Base-by-base conservation (phyloP, 2,113 vertebrate genomes). In the Alouatta palliata region DNA sequence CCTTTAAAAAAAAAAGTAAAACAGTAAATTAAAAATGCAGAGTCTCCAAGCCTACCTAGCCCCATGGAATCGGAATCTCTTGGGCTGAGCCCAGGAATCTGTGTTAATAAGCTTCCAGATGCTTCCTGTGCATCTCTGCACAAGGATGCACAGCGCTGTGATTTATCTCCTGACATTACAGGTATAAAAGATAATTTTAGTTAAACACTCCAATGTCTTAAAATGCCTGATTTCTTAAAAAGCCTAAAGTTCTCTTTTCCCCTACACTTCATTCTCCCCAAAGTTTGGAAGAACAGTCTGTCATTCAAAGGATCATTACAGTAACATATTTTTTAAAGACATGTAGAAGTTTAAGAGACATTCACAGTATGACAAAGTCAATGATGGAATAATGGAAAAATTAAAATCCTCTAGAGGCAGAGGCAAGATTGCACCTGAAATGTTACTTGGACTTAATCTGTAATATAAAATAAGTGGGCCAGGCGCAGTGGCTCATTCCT, bases 71-170 rank as follows among this genome's bases (percentile, higher is more conserved):
- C 45, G 2, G 54, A 35, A 19, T 2, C 61, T 14, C 71, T 3
- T 0, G 2, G 5, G 27, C 5, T 21, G 49, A 19, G 25, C n/a
- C 70, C 76, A 0, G 49, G 58, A 32, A 52, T 14, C 49, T 9
- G 13, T 40, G 35, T 71, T 43, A 0, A 17, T 43, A 43, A 43
- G 56, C n/a, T 43, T 40, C 70, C 71, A 21, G 17, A 9, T 0
- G 11, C 12, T 17, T 43, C 79, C 43, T 8, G 1, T 0, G 14
- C 16, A 6, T 19, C 8, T 66, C 75, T 2, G 2, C 6, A 3
- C 27, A 30, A 0, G 19, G 6, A 3, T 32, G 70, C 25, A 45
- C 30, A 0, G 11, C 2, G 35, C 35, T 43, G 23, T 4, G 1
- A 3, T 3, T 1, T 32, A 54, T 4, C 27, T 21, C 20, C n/a